These are phyloP conservation scores for Chymomyza fuscimana DNA, from an alignment of 2,888 invertebrate genomes.

Conservation along the genomic window DNA sequence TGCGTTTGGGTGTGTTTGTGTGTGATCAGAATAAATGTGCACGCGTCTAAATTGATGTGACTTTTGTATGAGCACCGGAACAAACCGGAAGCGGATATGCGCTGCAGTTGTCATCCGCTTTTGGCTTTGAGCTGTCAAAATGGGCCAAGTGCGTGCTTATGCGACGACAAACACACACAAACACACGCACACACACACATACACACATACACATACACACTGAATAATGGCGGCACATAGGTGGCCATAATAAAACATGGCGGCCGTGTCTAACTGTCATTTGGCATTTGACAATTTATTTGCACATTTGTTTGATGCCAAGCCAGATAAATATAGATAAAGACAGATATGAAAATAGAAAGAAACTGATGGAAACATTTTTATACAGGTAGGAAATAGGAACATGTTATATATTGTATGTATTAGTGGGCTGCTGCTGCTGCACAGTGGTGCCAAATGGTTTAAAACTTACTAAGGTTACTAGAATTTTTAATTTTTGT, in stretches of 20 bases:
- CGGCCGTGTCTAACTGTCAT: constrained; percentile 9
- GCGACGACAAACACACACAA: constrained; percentile 2
- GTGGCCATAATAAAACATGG: constrained; percentile 4
- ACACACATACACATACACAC: neutral
- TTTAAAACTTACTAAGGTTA: too few relatives aligned
- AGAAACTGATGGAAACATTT: neutral
- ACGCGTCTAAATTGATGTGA: constrained; percentile 69
- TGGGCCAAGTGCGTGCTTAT: constrained; percentile 13
- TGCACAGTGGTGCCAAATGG: too few relatives aligned
- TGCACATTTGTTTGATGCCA: constrained; percentile 36
- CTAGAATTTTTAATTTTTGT: too few relatives aligned
- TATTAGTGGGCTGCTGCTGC: too few relatives aligned
- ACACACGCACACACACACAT: constrained; percentile 9
- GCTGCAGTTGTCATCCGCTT: constrained; percentile 68
- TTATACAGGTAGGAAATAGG: neutral
- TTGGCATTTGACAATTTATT: constrained; percentile 34
- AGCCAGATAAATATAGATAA: neutral
- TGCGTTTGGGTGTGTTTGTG: neutral
- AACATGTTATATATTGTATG: too few relatives aligned
- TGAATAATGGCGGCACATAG: neutral
- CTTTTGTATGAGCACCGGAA: constrained; percentile 26
- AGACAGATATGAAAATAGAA: neutral
- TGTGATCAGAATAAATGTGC: constrained; percentile 71
- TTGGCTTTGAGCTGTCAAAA: constrained; percentile 30
- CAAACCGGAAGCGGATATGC: constrained; percentile 67